Evolutionary conservation across 2,888 invertebrate species (phyloP).

Genomic region (Cancer borealis): DNA sequence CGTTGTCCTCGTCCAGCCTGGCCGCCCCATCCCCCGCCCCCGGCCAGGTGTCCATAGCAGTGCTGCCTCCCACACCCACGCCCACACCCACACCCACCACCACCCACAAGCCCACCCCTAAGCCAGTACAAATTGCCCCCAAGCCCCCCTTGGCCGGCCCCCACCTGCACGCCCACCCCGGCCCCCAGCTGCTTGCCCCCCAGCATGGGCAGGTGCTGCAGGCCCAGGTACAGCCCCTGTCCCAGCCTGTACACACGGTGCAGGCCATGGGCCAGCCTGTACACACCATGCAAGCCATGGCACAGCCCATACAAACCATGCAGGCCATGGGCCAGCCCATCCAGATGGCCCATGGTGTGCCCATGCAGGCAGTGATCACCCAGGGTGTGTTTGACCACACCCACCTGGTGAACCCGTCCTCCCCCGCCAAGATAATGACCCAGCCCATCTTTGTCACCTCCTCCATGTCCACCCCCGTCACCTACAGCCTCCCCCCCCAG

Average conservation of each 20-base stretch:
- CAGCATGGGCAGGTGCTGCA: constrained; percentile 69
- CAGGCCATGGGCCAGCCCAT: constrained; percentile 66
- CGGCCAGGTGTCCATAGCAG: constrained; percentile 62
- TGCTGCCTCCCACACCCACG: constrained; percentile 59
- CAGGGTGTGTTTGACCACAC: constrained; percentile 69
- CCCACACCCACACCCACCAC: constrained; percentile 27
- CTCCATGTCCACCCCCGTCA: constrained; percentile 68
- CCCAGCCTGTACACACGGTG: constrained; percentile 69
- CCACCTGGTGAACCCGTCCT: constrained; percentile 74
- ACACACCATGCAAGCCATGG: constrained; percentile 69
- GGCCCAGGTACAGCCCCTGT: constrained; percentile 66
- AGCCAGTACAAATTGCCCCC: constrained; percentile 77
- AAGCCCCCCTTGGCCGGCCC: constrained; percentile 68
- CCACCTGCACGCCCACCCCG: constrained; percentile 63
- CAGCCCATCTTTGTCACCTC: constrained; percentile 77
- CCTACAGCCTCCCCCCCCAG: constrained; percentile 67
- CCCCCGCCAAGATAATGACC: constrained; percentile 74
- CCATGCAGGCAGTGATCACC: constrained; percentile 70
- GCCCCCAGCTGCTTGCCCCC: constrained; percentile 69
- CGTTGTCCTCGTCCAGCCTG: neutral
- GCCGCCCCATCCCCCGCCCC: constrained; percentile 52
- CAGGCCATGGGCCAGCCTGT: constrained; percentile 73
- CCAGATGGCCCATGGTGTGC: constrained; percentile 60
- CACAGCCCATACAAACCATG: constrained; percentile 67
- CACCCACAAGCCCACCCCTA: constrained; percentile 64